A percentile compares a stretch with the other conserved stretches of the same genome.
These are phyloP conservation scores for Psylliodes chrysocephalus DNA, from an alignment of 2,888 invertebrate species.

Conservation along the genomic window DNA sequence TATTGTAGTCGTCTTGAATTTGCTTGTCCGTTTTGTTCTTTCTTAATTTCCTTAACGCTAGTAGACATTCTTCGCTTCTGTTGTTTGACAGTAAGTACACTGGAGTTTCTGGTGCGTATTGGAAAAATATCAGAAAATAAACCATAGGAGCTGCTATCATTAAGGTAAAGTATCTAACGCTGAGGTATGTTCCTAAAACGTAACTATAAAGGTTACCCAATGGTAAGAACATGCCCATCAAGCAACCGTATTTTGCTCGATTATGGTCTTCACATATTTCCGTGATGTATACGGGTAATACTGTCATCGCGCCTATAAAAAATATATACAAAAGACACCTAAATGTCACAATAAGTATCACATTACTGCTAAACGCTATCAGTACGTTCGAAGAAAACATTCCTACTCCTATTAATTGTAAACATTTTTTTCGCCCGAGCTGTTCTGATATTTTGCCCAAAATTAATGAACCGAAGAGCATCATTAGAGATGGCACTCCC, in stretches of 20 bases:
- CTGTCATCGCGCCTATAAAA: conserved; percentile 14
- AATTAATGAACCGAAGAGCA: conserved; percentile 39
- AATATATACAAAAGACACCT: conserved; percentile 23
- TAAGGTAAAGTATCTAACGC: conserved; percentile 18
- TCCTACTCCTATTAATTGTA: conserved; percentile 72
- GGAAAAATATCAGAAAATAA: conserved; percentile 15
- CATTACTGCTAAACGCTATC: conserved; percentile 33
- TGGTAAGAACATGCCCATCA: conserved; percentile 23
- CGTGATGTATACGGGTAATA: conserved; percentile 23
- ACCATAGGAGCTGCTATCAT: conserved; percentile 23
- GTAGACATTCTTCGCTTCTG: conserved; percentile 4
- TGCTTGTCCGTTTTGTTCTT: conserved; percentile 16
- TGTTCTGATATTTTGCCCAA: conserved; percentile 34
- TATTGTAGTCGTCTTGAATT: conserved; percentile 13
- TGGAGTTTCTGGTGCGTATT: conserved; percentile 30
- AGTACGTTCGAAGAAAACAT: conserved; percentile 66
- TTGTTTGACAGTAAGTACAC: conserved; percentile 7
- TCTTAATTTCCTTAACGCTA: conserved; percentile 17
- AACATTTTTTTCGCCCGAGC: conserved; percentile 72
- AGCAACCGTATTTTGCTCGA: conserved; percentile 28
- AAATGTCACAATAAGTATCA: conserved; percentile 23
- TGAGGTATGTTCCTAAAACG: conserved; percentile 24
- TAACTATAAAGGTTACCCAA: conserved; percentile 34
- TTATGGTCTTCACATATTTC: conserved; percentile 37
- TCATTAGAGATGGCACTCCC: conserved; percentile 39